These are phyloP conservation scores for Siderastrea radians DNA, from an alignment of 92 coral and sea anemone genomes.

Conservation along the genomic window DNA sequence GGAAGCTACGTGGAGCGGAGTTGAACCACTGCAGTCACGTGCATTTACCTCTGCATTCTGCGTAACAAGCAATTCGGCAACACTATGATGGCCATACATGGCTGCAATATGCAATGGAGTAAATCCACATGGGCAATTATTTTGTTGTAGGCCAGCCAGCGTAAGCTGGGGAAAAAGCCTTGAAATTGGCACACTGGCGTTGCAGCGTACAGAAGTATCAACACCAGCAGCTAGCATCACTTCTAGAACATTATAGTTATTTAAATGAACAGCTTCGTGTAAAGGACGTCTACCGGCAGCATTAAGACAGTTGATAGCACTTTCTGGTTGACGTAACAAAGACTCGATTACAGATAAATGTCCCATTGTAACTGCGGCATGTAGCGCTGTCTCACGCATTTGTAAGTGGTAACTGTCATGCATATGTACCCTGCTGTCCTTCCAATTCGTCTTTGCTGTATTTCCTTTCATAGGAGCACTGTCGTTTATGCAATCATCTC, in stretches of 20 bases:
- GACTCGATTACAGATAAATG: slow-evolving; percentile 52
- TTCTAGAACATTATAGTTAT: neutral
- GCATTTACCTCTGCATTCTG: neutral
- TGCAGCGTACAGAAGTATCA: neutral
- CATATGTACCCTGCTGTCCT: neutral
- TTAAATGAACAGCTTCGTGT: slow-evolving; percentile 10
- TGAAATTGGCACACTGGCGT: neutral
- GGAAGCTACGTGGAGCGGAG: neutral
- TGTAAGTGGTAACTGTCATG: too few relatives aligned
- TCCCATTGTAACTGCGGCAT: neutral
- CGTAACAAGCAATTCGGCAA: too few relatives aligned
- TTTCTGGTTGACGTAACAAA: neutral
- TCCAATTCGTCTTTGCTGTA: neutral
- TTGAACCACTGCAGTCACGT: slow-evolving; percentile 63
- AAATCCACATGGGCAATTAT: slow-evolving; percentile 53
- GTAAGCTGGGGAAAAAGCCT: neutral
- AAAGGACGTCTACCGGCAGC: too few relatives aligned
- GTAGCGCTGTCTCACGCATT: too few relatives aligned
- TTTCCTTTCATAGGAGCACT: neutral
- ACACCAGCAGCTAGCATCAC: neutral
- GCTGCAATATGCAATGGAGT: slow-evolving; percentile 12
- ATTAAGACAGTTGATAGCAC: too few relatives aligned
- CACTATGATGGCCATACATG: too few relatives aligned
- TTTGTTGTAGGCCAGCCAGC: neutral
- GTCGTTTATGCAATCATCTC: neutral